Evolutionary conservation across 2,113 vertebrate genomes (phyloP), one percentile per base, ranked within the genome.

Genomic region (Seriola rivoliana): DNA sequence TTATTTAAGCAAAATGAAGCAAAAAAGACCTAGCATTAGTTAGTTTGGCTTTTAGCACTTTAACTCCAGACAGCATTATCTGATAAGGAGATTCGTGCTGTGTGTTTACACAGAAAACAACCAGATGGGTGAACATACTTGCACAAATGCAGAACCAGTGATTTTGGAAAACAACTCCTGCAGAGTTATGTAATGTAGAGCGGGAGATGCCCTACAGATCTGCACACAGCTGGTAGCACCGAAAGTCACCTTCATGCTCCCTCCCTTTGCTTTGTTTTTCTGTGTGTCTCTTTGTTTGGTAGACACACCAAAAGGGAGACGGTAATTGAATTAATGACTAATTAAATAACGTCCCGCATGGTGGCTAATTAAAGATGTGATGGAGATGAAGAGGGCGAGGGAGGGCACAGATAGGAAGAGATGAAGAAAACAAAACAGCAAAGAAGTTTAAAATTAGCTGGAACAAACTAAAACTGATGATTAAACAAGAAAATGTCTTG

Each of bases 171-270:
- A 38, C 73, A 67, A 2, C 19, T 75, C 71, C 48, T 67, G 78
- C 66, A 42, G 69, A 46, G 64, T 87, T 80, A 42, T 9, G 36
- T 78, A 71, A 85, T 5, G 14, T 13, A 3, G 60, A 72, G 40
- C 42, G 19, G 63, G 23, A 70, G 74, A 80, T 21, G 32, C 75
- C 77, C 81, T 13, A 50, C 73, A 72, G 86, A 69, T 38, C 52
- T 64, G 46, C 69, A 70, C 75, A 11, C 81, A 87, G 86, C 84
- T 67, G 77, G 66, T 19, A 8, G 63, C 54, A 16, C 63, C 4
- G 8, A 81, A 74, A 82, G 83, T 91, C 88, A 91, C 87, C 88
- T 91, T 88, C 78, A 78, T 11, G 55, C 72, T 36, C 46, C 70
- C 66, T 8, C 46, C 44, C 58, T 21, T 12, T 0, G 66, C 66